These are phyloP conservation scores for Salticus scenicus DNA, from an alignment of 2,888 invertebrate genomes.

Conservation along the genomic window DNA sequence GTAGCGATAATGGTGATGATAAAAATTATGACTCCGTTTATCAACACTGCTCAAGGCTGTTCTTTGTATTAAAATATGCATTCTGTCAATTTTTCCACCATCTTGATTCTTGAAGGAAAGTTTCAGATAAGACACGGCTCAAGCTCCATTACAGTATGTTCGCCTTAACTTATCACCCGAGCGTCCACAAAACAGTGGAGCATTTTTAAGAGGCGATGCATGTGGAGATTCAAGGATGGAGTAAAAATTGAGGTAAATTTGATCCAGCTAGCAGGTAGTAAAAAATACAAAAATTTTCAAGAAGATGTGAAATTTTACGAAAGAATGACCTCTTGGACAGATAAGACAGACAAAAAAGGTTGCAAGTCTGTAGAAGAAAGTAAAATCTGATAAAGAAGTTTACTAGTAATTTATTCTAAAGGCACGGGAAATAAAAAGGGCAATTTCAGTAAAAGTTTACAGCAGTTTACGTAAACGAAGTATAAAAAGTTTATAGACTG, in stretches of 20 bases:
- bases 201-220: slow-evolving; percentile 43
- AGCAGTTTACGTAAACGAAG: no score
- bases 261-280: slow-evolving; percentile 5
- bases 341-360: slow-evolving; percentile 25
- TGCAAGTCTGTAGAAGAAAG: background rate
- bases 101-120: slow-evolving; percentile 56
- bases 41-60: slow-evolving; percentile 63
- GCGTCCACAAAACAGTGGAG: slow-evolving; percentile 23
- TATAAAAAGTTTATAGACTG: no score
- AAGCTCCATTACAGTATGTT: slow-evolving; percentile 55
- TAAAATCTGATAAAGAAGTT: background rate
- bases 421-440: no score
- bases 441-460: no score
- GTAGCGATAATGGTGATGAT: slow-evolving; percentile 68
- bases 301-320: slow-evolving; percentile 32
- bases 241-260: slow-evolving; percentile 22
- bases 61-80: slow-evolving; percentile 67
- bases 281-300: background rate
- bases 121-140: slow-evolving; percentile 42
- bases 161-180: slow-evolving; percentile 39
- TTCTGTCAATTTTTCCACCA: slow-evolving; percentile 67
- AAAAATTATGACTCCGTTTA: slow-evolving; percentile 69
- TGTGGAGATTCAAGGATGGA: slow-evolving; percentile 22
- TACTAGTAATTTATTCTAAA: no score
- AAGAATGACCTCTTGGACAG: slow-evolving; percentile 24